These are phyloP conservation scores for Leucophenga varia DNA, from an alignment of 1,140 invertebrate genomes.

Conservation along the genomic window DNA sequence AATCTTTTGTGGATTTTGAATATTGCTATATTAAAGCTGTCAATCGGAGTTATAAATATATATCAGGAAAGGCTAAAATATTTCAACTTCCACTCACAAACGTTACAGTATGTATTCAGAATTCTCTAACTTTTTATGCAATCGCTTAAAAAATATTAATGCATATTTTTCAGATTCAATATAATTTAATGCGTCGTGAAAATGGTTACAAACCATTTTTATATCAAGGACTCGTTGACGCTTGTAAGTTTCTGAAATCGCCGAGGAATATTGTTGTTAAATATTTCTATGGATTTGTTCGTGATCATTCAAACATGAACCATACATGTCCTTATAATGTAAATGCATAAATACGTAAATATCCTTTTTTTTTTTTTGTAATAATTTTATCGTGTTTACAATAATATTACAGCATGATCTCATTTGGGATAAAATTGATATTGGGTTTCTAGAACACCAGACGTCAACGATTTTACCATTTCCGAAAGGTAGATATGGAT, in stretches of 20 bases:
- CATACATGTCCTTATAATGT: slow-evolving; percentile 31
- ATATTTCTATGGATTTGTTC: slow-evolving; percentile 5
- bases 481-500: slow-evolving; percentile 18
- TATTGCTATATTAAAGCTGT: slow-evolving; percentile 24
- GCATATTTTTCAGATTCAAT: slow-evolving; percentile 8
- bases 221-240: slow-evolving; percentile 13
- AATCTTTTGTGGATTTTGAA: not conserved
- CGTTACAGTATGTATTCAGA: slow-evolving; percentile 3
- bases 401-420: slow-evolving; percentile 25
- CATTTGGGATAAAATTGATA: slow-evolving; percentile 21
- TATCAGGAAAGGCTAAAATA: slow-evolving; percentile 5
- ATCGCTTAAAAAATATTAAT: too few species aligned
- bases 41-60: slow-evolving; percentile 28
- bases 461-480: slow-evolving; percentile 11
- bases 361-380: not conserved
- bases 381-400: not conserved
- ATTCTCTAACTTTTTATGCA: too few species aligned
- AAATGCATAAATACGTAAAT: slow-evolving; percentile 2
- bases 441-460: too few species aligned
- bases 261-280: slow-evolving; percentile 9
- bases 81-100: not conserved
- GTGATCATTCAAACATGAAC: slow-evolving; percentile 21
- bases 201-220: slow-evolving; percentile 31
- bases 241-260: slow-evolving; percentile 18
- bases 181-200: slow-evolving; percentile 17